Evolutionary conservation across 2,888 invertebrate species (phyloP), one percentile per base, ranked within the genome.

Genomic region (Girardia tigrina): DNA sequence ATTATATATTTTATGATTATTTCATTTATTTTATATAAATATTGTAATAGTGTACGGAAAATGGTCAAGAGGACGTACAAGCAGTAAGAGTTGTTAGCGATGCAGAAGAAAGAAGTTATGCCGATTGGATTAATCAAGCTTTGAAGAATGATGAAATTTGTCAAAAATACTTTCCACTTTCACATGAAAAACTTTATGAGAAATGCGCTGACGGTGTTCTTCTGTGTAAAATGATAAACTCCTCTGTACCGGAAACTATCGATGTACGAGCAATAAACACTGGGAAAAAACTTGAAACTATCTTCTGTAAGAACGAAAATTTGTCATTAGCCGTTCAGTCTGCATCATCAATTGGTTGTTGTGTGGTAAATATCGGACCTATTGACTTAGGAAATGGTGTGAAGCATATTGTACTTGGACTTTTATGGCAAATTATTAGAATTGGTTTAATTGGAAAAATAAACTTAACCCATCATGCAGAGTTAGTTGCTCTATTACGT

Each of bases 191-290:
- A 76, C 87, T 95, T 14, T 95, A 94, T 81, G 90, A 90, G 78
- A 92, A 91, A 83, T 90, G 94, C 72, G 91, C 91, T 84, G 94
- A 95, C 84, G 95, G 95, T 42, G 91, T 94, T 79, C 88, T 95
- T 78, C 85, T 92, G n/a, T 92, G 92, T 84, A 95, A 95, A 89
- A 90, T 95, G 79, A 94, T 95, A 82, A 95, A 95, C 86, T 91
- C 93, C 85, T 94, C 98, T 28, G 94, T 94, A 82, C 94, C 95
- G n/a, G 94, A 94, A 84, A 98, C 98, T 23, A 97, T 98, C 82
- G 98, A 99, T 85, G 97, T 97, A 86, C 88, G 98, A 75, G 92
- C 93, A 27, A 94, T 98, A 81, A 98, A 99, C 87, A 94, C 93
- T 86, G 74, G 74, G 20, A 92, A 91, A 84, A 93, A 90, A 83